Percentiles rank a stretch among this genome's conserved stretches.
phyloP scores from a whole-genome alignment of 2,888 invertebrate genomes.

The Dinocampus coccinellae region DNA sequence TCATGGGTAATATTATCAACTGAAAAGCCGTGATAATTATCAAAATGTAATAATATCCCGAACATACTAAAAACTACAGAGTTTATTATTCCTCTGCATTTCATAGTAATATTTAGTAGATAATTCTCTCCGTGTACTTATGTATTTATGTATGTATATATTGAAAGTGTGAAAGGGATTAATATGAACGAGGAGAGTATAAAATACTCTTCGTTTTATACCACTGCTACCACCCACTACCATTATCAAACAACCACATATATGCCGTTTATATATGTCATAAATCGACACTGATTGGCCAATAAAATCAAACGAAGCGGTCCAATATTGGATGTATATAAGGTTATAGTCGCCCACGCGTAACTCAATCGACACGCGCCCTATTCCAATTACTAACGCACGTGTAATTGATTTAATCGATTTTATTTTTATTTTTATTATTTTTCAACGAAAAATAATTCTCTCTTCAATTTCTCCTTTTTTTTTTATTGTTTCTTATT shows the following conservation, averaged over 20 bases:
- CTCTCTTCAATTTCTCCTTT: background rate
- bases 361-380: constrained; percentile 28
- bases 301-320: constrained; percentile 46
- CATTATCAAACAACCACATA: constrained; percentile 41
- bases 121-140: too few relatives aligned
- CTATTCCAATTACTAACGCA: constrained; percentile 31
- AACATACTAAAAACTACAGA: too few relatives aligned
- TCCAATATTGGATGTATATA: constrained; percentile 21
- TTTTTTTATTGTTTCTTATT: background rate
- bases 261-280: constrained; percentile 40
- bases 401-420: background rate
- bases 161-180: constrained; percentile 10
- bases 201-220: background rate
- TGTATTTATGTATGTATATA: too few relatives aligned
- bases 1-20: too few relatives aligned
- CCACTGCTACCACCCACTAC: too few relatives aligned
- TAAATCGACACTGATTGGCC: constrained; percentile 53
- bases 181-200: constrained; percentile 6
- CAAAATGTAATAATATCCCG: too few relatives aligned
- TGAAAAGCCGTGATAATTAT: too few relatives aligned
- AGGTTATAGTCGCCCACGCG: constrained; percentile 35
- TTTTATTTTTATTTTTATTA: background rate
- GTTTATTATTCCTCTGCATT: too few relatives aligned
- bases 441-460: background rate
- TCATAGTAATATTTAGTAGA: too few relatives aligned